Evolutionary conservation across 2,113 vertebrate species (phyloP).

Genomic region (Tauraco erythrolophus): DNA sequence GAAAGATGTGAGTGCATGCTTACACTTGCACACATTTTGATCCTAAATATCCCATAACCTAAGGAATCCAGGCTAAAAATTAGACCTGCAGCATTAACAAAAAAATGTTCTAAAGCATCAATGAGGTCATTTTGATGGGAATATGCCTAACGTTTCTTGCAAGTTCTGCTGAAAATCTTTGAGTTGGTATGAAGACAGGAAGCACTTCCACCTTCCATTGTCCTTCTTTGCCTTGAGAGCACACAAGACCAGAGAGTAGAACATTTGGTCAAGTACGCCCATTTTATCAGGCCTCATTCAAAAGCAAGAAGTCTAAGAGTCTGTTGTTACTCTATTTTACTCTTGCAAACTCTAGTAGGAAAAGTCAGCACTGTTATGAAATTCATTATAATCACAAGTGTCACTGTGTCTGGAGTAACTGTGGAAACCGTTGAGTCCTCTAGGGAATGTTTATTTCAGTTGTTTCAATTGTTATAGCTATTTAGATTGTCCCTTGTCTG

Average conservation of each 20-base stretch:
- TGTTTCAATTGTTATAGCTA: conserved; percentile 50
- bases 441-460: conserved; percentile 35
- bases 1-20: neutral
- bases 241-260: neutral
- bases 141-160: neutral
- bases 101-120: neutral
- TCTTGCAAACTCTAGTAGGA: neutral
- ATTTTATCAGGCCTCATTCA: neutral
- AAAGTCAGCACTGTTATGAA: conserved; percentile 10
- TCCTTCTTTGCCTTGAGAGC: neutral
- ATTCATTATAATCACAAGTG: conserved; percentile 47
- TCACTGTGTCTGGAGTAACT: neutral
- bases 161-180: neutral
- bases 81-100: neutral
- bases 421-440: conserved; percentile 2
- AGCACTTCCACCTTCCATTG: neutral
- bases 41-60: neutral
- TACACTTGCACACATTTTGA: neutral
- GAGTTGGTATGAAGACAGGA: neutral
- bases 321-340: neutral
- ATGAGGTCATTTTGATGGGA: neutral
- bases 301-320: neutral
- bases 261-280: neutral
- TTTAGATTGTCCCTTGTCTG: conserved; percentile 36
- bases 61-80: neutral